Evolutionary conservation across 2,888 invertebrate genomes (phyloP).

Genomic region (Scrobipalpa costella): DNA sequence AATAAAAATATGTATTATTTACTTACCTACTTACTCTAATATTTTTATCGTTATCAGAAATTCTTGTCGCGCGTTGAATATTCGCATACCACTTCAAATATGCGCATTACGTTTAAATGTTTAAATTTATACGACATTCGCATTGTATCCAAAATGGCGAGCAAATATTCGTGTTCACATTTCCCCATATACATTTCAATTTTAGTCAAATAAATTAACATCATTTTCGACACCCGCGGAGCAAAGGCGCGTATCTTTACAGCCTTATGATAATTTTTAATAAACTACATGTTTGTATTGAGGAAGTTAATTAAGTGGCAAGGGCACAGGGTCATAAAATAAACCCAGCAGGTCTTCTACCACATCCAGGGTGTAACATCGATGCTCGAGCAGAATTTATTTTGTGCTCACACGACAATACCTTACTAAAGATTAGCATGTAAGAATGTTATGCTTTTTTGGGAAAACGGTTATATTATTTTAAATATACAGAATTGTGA

Average conservation of each 20-base stretch:
- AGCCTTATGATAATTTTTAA: slow-evolving; percentile 4
- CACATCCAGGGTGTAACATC: neutral
- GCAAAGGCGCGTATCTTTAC: neutral
- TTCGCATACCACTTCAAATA: neutral
- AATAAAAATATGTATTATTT: too few relatives aligned
- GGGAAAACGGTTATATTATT: too few relatives aligned
- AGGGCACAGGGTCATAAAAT: neutral
- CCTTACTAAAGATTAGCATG: neutral
- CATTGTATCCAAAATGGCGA: neutral
- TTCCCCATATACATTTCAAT: slow-evolving; percentile 1
- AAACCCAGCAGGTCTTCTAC: neutral
- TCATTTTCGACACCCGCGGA: neutral
- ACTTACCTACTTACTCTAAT: too few relatives aligned
- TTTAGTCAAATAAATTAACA: slow-evolving; percentile 43
- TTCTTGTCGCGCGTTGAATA: neutral
- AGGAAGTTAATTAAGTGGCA: neutral
- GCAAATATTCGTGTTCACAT: neutral
- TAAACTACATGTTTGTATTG: neutral
- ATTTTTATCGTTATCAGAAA: neutral
- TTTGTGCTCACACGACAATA: neutral
- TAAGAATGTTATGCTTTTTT: too few relatives aligned
- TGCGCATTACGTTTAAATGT: neutral
- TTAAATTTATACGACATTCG: neutral
- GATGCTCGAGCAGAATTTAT: too few relatives aligned
- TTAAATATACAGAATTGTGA: too few relatives aligned